These are phyloP conservation scores for Onychomys leucogaster DNA, from an alignment of 2,797 vertebrate genomes.

Conservation along the genomic window DNA sequence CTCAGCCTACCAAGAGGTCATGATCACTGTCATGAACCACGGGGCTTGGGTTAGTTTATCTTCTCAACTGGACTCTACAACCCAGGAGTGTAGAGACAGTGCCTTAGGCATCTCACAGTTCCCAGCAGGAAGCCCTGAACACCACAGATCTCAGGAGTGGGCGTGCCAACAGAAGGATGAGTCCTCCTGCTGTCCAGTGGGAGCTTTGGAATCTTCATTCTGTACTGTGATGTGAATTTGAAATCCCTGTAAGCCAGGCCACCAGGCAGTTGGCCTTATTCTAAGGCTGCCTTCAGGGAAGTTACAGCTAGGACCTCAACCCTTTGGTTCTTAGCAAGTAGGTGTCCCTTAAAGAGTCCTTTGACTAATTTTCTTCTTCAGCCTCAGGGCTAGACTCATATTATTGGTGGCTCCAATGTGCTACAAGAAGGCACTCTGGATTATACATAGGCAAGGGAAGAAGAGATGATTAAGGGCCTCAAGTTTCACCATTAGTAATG, in stretches of 20 bases:
- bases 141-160: not conserved
- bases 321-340: not conserved
- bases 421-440: not conserved
- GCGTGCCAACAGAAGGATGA: not conserved
- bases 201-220: not conserved
- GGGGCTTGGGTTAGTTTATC: not conserved
- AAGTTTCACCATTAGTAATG: not conserved
- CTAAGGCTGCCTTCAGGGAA: not conserved
- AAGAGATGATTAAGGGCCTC: not conserved
- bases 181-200: not conserved
- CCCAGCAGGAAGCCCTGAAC: not conserved
- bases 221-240: not conserved
- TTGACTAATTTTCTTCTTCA: conserved; percentile 32
- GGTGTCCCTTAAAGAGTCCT: not conserved
- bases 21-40: not conserved
- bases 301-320: not conserved
- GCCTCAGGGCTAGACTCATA: not conserved
- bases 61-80: not conserved
- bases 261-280: not conserved
- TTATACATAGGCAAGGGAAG: not conserved
- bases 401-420: not conserved
- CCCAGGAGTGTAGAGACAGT: not conserved
- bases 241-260: not conserved
- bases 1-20: not conserved
- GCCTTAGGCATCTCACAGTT: not conserved